phyloP scores from a whole-genome alignment of 1,140 invertebrate genomes.

The Zaprionus lachaisei region DNA sequence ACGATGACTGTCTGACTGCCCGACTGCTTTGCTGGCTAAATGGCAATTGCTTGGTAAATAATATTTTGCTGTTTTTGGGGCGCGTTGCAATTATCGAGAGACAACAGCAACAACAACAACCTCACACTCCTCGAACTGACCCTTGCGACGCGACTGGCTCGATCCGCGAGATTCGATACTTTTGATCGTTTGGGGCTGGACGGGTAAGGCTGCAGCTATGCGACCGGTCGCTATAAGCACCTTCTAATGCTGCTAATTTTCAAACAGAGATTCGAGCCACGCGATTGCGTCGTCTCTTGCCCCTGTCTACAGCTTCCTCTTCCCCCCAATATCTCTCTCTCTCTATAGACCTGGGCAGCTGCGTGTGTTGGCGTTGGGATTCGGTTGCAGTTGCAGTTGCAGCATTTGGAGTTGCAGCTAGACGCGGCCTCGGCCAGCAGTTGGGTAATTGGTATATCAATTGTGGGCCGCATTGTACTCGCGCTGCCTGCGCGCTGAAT shows the following conservation, averaged over 20 bases:
- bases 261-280: conserved; percentile 57
- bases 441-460: conserved; percentile 80
- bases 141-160: conserved; percentile 36
- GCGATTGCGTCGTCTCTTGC: conserved; percentile 35
- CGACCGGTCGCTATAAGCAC: conserved; percentile 43
- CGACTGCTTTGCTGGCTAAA: conserved; percentile 38
- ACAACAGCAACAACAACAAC: conserved; percentile 22
- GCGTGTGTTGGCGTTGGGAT: conserved; percentile 62
- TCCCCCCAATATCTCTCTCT: too few species aligned
- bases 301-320: not conserved
- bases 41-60: conserved; percentile 63
- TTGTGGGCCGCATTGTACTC: conserved; percentile 53
- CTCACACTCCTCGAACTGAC: conserved; percentile 64
- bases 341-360: conserved; percentile 28
- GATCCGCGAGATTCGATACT: conserved; percentile 34
- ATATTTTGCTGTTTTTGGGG: conserved; percentile 38
- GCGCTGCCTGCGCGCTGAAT: conserved; percentile 55
- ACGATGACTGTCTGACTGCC: conserved; percentile 15
- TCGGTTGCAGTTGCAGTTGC: conserved; percentile 9
- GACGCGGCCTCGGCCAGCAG: conserved; percentile 10
- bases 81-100: conserved; percentile 39
- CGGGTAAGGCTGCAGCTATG: conserved; percentile 19
- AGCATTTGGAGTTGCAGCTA: not conserved
- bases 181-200: conserved; percentile 12
- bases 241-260: conserved; percentile 77